Evolutionary conservation across 1,140 invertebrate genomes (phyloP).

Genomic region (Drosophila kanapiae): DNA sequence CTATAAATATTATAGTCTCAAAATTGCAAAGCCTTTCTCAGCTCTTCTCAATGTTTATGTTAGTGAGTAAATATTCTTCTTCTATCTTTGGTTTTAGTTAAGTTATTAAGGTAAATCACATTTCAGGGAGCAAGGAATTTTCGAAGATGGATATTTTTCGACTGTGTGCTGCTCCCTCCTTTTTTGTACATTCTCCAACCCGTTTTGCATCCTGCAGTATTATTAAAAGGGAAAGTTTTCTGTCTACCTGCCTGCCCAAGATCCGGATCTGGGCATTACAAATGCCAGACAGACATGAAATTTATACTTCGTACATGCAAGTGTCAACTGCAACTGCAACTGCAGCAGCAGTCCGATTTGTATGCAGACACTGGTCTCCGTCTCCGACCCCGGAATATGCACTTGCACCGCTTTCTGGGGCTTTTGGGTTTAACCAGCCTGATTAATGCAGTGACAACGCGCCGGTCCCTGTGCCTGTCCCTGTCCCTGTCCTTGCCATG

Average conservation of each 20-base stretch:
- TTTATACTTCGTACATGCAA: slow-evolving; percentile 59
- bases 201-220: slow-evolving; percentile 55
- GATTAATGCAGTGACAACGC: slow-evolving; percentile 60
- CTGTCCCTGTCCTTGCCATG: slow-evolving; percentile 52
- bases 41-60: not conserved
- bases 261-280: slow-evolving; percentile 71
- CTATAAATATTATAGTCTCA: too few species aligned
- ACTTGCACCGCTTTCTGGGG: slow-evolving; percentile 41
- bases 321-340: slow-evolving; percentile 63
- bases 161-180: slow-evolving; percentile 13
- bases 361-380: slow-evolving; percentile 54
- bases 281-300: slow-evolving; percentile 67
- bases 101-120: not conserved
- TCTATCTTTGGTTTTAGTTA: not conserved
- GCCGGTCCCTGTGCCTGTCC: slow-evolving; percentile 7
- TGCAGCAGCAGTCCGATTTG: slow-evolving; percentile 54
- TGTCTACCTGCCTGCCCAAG: slow-evolving; percentile 23
- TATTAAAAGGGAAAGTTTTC: slow-evolving; percentile 66
- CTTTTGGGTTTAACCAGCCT: slow-evolving; percentile 53
- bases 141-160: slow-evolving; percentile 5
- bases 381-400: slow-evolving; percentile 15
- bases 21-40: not conserved
- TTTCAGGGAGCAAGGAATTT: not conserved
- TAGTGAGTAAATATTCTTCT: not conserved
- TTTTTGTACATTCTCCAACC: slow-evolving; percentile 41